Percentiles rank a stretch among this genome's conserved stretches.
phyloP scores from a whole-genome alignment of 92 coral and sea anemone genomes.

The Phenganax stokvisi region DNA sequence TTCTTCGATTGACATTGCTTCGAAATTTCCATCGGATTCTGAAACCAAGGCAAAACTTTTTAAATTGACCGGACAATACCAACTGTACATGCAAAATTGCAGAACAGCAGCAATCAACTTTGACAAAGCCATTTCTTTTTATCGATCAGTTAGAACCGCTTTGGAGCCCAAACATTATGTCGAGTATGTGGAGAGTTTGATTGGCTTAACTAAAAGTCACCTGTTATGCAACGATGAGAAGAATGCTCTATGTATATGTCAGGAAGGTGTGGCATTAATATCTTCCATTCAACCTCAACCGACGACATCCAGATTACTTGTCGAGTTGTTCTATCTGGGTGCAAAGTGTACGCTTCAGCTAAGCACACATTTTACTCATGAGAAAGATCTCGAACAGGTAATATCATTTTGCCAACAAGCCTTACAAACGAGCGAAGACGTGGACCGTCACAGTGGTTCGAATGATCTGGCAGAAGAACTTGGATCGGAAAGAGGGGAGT shows the following conservation, averaged over 20 bases:
- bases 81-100: background rate
- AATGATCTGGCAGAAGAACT: conserved; percentile 11
- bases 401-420: conserved; percentile 21
- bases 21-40: background rate
- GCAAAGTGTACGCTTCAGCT: conserved; percentile 15
- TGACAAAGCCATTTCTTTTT: background rate
- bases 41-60: background rate
- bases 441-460: background rate
- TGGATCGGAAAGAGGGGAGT: background rate
- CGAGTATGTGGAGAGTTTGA: conserved; percentile 16
- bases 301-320: background rate
- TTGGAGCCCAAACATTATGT: background rate
- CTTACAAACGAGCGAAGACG: background rate
- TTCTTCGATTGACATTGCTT: background rate
- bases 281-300: background rate
- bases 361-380: background rate
- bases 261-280: background rate
- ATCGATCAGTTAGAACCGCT: background rate
- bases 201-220: conserved; percentile 25
- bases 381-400: background rate
- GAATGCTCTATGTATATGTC: conserved; percentile 3
- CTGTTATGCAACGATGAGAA: conserved; percentile 4
- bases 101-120: conserved; percentile 24
- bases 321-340: conserved; percentile 2
- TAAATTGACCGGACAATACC: conserved; percentile 7